Evolutionary conservation across 2,888 invertebrate genomes (phyloP).

Genomic region (Leptarthrus brevirostris): DNA sequence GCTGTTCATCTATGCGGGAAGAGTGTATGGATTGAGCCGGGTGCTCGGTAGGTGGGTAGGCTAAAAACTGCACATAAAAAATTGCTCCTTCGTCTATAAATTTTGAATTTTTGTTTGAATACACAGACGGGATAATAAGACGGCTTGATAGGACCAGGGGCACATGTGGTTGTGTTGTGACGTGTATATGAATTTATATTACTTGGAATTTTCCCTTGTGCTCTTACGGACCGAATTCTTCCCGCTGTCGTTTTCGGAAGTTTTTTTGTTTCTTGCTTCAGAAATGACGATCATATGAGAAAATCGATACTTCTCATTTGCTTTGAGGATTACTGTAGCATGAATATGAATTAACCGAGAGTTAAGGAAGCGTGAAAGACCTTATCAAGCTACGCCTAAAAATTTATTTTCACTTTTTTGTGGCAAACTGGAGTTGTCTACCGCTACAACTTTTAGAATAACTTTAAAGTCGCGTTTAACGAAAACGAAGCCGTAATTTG

Average conservation of each 20-base stretch:
- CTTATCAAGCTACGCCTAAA: no score
- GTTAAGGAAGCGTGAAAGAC: neutral
- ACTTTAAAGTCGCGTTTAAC: no score
- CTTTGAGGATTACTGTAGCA: conserved; percentile 52
- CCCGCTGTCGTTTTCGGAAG: neutral
- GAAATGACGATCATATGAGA: conserved; percentile 36
- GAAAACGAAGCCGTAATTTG: no score
- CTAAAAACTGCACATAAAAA: conserved; percentile 49
- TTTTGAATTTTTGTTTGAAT: conserved; percentile 54
- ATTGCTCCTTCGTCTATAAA: conserved; percentile 54
- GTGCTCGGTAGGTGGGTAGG: conserved; percentile 24
- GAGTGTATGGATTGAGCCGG: neutral
- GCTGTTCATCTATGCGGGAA: conserved; percentile 44
- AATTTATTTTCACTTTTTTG: no score
- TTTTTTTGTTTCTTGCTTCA: conserved; percentile 20
- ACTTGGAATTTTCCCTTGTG: conserved; percentile 50
- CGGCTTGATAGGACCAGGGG: conserved; percentile 22
- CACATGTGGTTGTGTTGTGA: conserved; percentile 55
- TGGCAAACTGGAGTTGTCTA: no score
- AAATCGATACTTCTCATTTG: conserved; percentile 53
- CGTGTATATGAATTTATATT: conserved; percentile 55
- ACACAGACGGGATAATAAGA: conserved; percentile 53
- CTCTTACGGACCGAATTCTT: conserved; percentile 1
- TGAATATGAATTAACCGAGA: conserved; percentile 37
- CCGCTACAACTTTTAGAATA: no score